phyloP scores from a whole-genome alignment of 35 echinoderm and acorn worm species.

The Heliocidaris tuberculata region DNA sequence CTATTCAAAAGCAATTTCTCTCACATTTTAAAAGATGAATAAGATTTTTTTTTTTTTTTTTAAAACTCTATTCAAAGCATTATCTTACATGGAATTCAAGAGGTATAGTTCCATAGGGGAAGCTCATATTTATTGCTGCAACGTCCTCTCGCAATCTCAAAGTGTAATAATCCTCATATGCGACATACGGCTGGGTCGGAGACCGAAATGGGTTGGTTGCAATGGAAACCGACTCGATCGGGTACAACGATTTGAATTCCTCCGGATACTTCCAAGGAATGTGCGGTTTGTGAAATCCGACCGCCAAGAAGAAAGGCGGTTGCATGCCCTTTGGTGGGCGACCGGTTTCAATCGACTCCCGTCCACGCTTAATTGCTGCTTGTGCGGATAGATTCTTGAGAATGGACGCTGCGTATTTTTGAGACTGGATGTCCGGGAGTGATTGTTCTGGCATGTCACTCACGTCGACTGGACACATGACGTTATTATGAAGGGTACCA shows the following conservation, averaged over 20 bases:
- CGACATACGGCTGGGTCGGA: constrained; percentile 63
- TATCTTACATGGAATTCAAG: constrained; percentile 75
- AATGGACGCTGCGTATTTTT: constrained; percentile 55
- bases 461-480: constrained; percentile 75
- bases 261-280: constrained; percentile 77
- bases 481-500: constrained; percentile 68
- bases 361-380: background rate
- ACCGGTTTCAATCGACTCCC: background rate
- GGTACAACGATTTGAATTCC: constrained; percentile 69
- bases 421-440: constrained; percentile 78
- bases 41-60: too few species aligned
- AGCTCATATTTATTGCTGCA: constrained; percentile 64
- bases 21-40: too few species aligned
- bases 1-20: too few species aligned
- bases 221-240: constrained; percentile 57
- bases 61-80: too few species aligned
- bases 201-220: constrained; percentile 63
- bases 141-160: constrained; percentile 78
- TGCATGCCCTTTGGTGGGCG: background rate
- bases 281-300: constrained; percentile 89
- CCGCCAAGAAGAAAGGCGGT: constrained; percentile 80
- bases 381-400: constrained; percentile 54
- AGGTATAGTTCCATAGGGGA: constrained; percentile 82
- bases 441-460: constrained; percentile 58
- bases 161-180: constrained; percentile 65